Conservation (phyloP, 2,888 invertebrate genomes). For the Drosophila heteroneura region DNA sequence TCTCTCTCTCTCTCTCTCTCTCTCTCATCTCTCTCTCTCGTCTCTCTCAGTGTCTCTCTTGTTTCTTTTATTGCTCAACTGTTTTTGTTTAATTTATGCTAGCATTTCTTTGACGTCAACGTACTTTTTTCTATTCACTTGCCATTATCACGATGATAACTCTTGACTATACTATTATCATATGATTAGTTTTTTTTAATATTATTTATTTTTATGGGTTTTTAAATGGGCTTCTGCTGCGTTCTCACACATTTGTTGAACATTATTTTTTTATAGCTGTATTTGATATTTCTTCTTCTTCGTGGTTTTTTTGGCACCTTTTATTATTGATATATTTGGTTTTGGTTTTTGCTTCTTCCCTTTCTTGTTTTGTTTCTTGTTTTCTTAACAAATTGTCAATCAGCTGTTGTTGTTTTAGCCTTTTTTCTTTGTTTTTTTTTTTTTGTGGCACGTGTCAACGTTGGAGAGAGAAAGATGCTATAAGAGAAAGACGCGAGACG, state of each 20-base stretch:
- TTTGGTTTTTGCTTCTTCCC: slow-evolving; percentile 26
- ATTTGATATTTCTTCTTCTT: slow-evolving; percentile 11
- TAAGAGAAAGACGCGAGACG: background rate
- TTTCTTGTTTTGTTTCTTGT: slow-evolving; percentile 26
- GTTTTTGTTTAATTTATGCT: slow-evolving; percentile 46
- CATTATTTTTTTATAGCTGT: slow-evolving; percentile 32
- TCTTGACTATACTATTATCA: slow-evolving; percentile 13
- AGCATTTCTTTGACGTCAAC: slow-evolving; percentile 48
- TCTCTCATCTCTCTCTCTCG: background rate
- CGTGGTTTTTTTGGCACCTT: slow-evolving; percentile 50
- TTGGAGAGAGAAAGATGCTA: background rate
- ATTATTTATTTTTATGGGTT: slow-evolving; percentile 25
- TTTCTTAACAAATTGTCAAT: slow-evolving; percentile 26
- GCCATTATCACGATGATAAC: slow-evolving; percentile 39
- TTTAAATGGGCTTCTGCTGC: slow-evolving; percentile 18
- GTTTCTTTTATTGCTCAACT: slow-evolving; percentile 9
- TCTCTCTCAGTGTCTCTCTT: background rate
- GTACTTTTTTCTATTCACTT: slow-evolving; percentile 19
- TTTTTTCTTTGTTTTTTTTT: slow-evolving; percentile 5
- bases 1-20: background rate
- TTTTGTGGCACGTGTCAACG: slow-evolving; percentile 59
- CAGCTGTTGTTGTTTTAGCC: slow-evolving; percentile 63
- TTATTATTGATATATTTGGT: slow-evolving; percentile 34
- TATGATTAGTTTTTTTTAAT: slow-evolving; percentile 30
- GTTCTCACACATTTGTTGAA: slow-evolving; percentile 27